phyloP scores from a whole-genome alignment of 2,888 invertebrate genomes.

The Chrysolina haemoptera region DNA sequence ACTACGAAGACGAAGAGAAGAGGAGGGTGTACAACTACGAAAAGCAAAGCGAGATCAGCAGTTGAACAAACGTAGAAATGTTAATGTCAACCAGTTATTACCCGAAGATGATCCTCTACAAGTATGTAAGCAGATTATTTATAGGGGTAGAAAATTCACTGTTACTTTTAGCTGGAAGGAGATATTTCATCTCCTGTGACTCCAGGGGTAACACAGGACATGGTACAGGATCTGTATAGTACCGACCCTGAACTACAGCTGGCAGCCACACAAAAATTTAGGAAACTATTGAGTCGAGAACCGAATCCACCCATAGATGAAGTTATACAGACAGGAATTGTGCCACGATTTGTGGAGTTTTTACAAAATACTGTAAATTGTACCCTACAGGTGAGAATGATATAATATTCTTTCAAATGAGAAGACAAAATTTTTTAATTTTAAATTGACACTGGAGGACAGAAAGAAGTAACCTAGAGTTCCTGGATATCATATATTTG shows the following conservation, averaged over 20 bases:
- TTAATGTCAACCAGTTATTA: slow-evolving; percentile 69
- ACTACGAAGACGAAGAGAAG: slow-evolving; percentile 91
- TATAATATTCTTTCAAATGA: no score
- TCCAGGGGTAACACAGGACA: slow-evolving; percentile 80
- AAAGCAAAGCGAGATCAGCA: slow-evolving; percentile 98
- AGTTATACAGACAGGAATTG: slow-evolving; percentile 94
- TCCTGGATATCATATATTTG: no score
- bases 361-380: slow-evolving; percentile 86
- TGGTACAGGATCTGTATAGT: slow-evolving; percentile 89
- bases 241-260: slow-evolving; percentile 85
- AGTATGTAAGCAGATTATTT: slow-evolving; percentile 57
- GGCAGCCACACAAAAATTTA: slow-evolving; percentile 91
- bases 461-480: no score
- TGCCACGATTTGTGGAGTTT: slow-evolving; percentile 95
- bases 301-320: slow-evolving; percentile 98
- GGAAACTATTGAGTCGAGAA: slow-evolving; percentile 93
- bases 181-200: slow-evolving; percentile 66
- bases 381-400: slow-evolving; percentile 82
- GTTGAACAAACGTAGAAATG: slow-evolving; percentile 92
- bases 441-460: no score
- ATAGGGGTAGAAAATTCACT: not conserved
- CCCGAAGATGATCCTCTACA: slow-evolving; percentile 68
- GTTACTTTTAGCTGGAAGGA: slow-evolving; percentile 60
- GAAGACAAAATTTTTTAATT: no score
- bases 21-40: slow-evolving; percentile 95